These are phyloP conservation scores for Sebastes oblongus DNA, from an alignment of 2,797 vertebrate genomes.

Conservation along the genomic window DNA sequence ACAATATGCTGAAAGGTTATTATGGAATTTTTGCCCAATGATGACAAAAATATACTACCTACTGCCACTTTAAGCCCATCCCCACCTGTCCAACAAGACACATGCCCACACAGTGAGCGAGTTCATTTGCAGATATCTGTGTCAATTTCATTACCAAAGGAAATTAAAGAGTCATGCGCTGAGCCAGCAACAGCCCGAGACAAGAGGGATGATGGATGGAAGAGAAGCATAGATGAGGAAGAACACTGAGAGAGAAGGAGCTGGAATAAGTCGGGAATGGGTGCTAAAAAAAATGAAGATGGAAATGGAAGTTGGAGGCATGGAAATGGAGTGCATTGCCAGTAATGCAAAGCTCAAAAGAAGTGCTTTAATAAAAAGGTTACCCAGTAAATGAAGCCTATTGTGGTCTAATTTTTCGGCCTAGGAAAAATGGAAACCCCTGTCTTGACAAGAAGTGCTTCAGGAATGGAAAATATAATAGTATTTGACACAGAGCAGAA, in stretches of 20 bases:
- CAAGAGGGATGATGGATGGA: slow-evolving; percentile 20
- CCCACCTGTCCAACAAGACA: neutral
- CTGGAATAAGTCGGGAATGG: neutral
- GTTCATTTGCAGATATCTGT: neutral
- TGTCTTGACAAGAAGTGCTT: neutral
- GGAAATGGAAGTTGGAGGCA: neutral
- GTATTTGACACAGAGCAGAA: neutral
- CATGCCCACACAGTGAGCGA: neutral
- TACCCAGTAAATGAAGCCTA: neutral
- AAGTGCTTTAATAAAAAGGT: neutral
- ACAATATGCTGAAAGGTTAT: too few relatives aligned
- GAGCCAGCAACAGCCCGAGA: slow-evolving; percentile 25
- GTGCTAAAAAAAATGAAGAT: neutral
- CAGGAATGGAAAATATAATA: slow-evolving; percentile 12
- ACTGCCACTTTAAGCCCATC: too few relatives aligned
- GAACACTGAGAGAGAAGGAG: neutral
- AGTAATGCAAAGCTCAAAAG: neutral
- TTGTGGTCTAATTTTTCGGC: neutral
- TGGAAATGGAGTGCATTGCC: neutral
- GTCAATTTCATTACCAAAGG: slow-evolving; percentile 11
- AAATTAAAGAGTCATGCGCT: slow-evolving; percentile 19
- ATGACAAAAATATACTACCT: too few relatives aligned
- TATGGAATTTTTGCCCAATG: too few relatives aligned
- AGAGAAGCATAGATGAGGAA: neutral
- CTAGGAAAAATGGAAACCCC: slow-evolving; percentile 2